These are phyloP conservation scores for Limenitis camilla DNA, from an alignment of 2,888 invertebrate species.

Conservation along the genomic window DNA sequence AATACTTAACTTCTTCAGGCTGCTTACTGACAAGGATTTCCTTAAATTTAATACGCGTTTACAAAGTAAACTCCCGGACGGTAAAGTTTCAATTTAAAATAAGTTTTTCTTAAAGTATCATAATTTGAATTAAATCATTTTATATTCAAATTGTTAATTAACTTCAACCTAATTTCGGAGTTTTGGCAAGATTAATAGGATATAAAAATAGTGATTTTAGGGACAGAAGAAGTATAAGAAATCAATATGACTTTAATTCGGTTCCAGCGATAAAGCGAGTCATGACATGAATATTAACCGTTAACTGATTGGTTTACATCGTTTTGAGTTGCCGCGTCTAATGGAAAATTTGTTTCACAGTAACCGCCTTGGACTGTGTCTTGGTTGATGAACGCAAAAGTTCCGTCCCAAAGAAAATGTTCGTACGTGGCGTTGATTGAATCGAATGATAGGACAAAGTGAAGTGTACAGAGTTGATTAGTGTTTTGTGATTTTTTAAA, in stretches of 20 bases:
- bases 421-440: slow-evolving; percentile 64
- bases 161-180: slow-evolving; percentile 11
- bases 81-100: slow-evolving; percentile 25
- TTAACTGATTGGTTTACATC: slow-evolving; percentile 23
- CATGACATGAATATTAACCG: slow-evolving; percentile 27
- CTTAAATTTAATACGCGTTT: slow-evolving; percentile 18
- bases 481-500: slow-evolving; percentile 27
- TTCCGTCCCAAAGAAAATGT: slow-evolving; percentile 45
- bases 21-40: neutral
- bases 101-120: slow-evolving; percentile 18
- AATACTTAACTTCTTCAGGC: neutral
- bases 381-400: slow-evolving; percentile 33
- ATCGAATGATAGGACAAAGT: slow-evolving; percentile 20
- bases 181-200: slow-evolving; percentile 12
- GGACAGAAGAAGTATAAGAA: slow-evolving; percentile 17
- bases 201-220: slow-evolving; percentile 13
- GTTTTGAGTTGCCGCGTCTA: slow-evolving; percentile 29
- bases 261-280: slow-evolving; percentile 30
- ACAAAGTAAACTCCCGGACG: slow-evolving; percentile 10
- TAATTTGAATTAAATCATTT: slow-evolving; percentile 22
- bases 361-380: slow-evolving; percentile 25
- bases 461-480: slow-evolving; percentile 26
- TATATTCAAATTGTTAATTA: slow-evolving; percentile 18
- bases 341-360: slow-evolving; percentile 43
- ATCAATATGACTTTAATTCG: slow-evolving; percentile 24